Evolutionary conservation across 2,888 invertebrate genomes (phyloP).

Genomic region (Chloroclysta siterata): DNA sequence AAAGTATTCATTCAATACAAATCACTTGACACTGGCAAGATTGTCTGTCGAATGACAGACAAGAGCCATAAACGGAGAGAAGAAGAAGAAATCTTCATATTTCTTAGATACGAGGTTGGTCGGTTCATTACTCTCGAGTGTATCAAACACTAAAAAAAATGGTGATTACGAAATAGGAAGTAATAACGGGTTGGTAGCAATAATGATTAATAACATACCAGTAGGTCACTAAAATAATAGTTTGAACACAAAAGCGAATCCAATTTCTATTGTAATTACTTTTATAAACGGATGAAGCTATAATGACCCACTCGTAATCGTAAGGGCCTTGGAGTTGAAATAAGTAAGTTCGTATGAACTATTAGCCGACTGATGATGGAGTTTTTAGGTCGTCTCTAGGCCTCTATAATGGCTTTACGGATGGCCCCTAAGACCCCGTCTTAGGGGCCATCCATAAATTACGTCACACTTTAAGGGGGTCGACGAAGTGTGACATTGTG

Average conservation of each 20-base stretch:
- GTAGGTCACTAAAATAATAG: slow-evolving; percentile 38
- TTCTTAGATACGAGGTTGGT: background rate
- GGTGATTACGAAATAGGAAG: background rate
- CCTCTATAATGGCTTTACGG: no score
- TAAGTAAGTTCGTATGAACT: background rate
- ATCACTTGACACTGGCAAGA: no score
- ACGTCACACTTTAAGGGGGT: no score
- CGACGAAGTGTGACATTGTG: no score
- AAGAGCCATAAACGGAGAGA: no score
- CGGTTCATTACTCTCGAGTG: background rate
- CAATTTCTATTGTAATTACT: slow-evolving; percentile 69
- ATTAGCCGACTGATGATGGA: no score
- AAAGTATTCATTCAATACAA: no score
- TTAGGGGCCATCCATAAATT: no score
- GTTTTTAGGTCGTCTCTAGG: no score
- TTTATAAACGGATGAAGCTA: slow-evolving; percentile 61
- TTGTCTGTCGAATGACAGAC: no score
- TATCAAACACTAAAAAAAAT: background rate
- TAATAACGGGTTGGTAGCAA: background rate
- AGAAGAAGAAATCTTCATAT: no score
- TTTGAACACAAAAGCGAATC: slow-evolving; percentile 62
- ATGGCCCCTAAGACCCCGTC: no score
- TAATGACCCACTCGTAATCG: slow-evolving; percentile 68
- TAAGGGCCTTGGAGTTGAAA: slow-evolving; percentile 51
- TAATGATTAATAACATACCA: slow-evolving; percentile 9